Evolutionary conservation across 2,113 vertebrate species (phyloP).

Genomic region (Oreotragus oreotragus): DNA sequence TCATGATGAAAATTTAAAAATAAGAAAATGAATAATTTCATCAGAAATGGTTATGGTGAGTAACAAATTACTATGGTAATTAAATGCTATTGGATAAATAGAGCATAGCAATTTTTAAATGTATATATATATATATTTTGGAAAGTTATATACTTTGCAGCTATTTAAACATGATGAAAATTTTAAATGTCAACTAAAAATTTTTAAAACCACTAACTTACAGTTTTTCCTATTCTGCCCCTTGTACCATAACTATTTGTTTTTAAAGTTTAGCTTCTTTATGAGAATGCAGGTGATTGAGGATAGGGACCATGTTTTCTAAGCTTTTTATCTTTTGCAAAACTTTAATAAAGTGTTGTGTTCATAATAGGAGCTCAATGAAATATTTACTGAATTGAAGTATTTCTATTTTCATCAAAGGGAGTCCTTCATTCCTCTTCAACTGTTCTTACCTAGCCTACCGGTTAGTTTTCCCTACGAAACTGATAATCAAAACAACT

Average conservation of each 20-base stretch:
- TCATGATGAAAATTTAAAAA: not conserved
- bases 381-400: not conserved
- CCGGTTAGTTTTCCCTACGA: not conserved
- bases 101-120: not conserved
- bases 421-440: not conserved
- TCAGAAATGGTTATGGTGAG: not conserved
- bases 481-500: not conserved
- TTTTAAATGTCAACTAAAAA: not conserved
- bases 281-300: not conserved
- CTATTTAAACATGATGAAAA: not conserved
- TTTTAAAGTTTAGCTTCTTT: not conserved
- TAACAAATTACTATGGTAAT: not conserved
- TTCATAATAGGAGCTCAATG: not conserved
- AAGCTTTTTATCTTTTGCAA: not conserved
- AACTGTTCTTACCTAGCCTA: not conserved
- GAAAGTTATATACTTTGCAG: not conserved
- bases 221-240: not conserved
- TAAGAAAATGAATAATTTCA: not conserved
- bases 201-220: not conserved
- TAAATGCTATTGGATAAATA: not conserved
- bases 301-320: not conserved
- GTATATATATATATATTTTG: not conserved
- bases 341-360: not conserved
- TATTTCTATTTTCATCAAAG: constrained; percentile 6
- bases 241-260: not conserved